Base-by-base conservation (phyloP, 2,888 invertebrate species). In the Caenorhabditis sp. region DNA sequence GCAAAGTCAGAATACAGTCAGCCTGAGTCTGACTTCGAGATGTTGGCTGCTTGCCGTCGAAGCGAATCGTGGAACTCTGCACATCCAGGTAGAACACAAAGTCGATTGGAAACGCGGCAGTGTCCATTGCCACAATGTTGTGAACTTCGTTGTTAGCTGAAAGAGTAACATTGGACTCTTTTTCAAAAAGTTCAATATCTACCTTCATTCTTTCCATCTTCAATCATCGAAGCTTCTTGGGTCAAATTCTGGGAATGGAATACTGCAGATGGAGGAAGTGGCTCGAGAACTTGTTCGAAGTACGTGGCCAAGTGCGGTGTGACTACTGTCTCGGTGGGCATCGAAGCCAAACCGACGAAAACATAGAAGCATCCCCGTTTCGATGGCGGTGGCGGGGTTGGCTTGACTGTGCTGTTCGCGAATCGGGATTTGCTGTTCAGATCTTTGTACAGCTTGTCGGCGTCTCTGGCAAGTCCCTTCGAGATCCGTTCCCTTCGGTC, bases 31-130 rank as follows among this genome's bases (percentile, higher is more conserved):
- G 82, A 60, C 83, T 85, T 53, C 87, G 47, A 5, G 72, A 68
- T 5, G 70, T 67, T 22, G 70, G 76, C 20, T 76, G 76, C 61
- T 87, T 85, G 18, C 90, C 90, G 44, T 90, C 88, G 93, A 99
- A 98, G 78, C 98, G 93, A 93, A 98, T 96, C 0, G 97, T 96
- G 70, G 97, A 97, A 0, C 98, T 97, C 92, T 98, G 97, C 95
- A 98, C 97, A 93, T 97, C 96, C 93, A 99, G 96, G 93, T 97
- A 97, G 51, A 99, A 97, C 88, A 99, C 96, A 26, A 99, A 97
- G 93, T 99, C 98, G 0, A 99, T 97, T 0, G 98, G 98, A 92
- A 99, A 98, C 69, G 97, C 96, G 26, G 81, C 89, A 82, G 88
- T 85, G 86, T 90, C 89, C 40, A 89, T 86, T 8, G 86, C 87